phyloP scores from a whole-genome alignment of 92 coral and sea anemone genomes.

The Actinernus sp. region DNA sequence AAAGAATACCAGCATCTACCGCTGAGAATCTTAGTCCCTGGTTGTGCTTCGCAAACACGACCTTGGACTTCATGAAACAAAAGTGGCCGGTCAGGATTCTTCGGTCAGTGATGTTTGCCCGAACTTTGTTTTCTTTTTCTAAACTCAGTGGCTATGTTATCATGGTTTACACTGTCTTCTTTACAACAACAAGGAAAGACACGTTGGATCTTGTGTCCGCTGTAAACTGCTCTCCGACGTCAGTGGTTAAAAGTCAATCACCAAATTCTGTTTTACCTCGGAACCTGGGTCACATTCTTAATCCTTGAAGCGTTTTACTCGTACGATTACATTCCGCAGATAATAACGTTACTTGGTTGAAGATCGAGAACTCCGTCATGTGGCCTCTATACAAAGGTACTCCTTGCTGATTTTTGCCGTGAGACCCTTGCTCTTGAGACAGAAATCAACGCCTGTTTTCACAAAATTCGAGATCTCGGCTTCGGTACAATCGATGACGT shows the following conservation, averaged over 20 bases:
- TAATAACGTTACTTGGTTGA: slow-evolving; percentile 6
- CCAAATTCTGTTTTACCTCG: slow-evolving; percentile 17
- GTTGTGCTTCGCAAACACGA: slow-evolving; percentile 9
- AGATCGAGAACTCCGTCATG: slow-evolving; percentile 8
- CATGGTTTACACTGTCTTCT: slow-evolving; percentile 12
- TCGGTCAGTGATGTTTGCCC: slow-evolving; percentile 13
- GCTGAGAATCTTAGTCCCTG: slow-evolving; percentile 21
- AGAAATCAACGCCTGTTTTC: slow-evolving; percentile 7
- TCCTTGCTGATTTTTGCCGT: slow-evolving; percentile 25
- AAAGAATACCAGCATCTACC: background rate
- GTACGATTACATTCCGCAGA: slow-evolving; percentile 4
- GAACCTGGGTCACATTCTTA: slow-evolving; percentile 1
- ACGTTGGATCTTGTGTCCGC: background rate
- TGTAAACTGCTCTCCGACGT: background rate
- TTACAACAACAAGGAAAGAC: background rate
- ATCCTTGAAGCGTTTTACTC: background rate
- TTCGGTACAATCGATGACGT: slow-evolving; percentile 19
- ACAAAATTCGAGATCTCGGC: slow-evolving; percentile 12
- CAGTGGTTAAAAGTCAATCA: slow-evolving; percentile 18
- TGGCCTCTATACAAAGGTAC: slow-evolving; percentile 25
- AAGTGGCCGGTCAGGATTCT: slow-evolving; percentile 1
- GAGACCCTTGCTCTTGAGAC: slow-evolving; percentile 23
- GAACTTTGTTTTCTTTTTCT: slow-evolving; percentile 9
- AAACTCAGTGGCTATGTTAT: slow-evolving; percentile 7
- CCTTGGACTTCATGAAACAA: background rate